Evolutionary conservation across 2,888 invertebrate species (phyloP), one percentile per base, ranked within the genome.

Genomic region (Myopa testacea): DNA sequence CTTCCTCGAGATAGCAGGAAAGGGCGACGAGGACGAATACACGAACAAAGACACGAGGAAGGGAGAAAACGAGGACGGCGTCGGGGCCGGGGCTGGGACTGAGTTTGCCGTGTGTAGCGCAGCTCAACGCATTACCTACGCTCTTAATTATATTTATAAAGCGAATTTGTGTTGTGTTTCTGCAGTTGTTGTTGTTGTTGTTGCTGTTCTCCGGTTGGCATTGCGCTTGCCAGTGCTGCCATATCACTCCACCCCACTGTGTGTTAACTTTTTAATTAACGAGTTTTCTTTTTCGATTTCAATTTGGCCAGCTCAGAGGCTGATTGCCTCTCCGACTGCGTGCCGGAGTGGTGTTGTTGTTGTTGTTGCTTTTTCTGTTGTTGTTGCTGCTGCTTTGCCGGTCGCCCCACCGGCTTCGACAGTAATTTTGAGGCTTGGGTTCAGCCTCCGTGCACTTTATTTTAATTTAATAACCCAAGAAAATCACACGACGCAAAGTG

Each of bases 241-340:
- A 10, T 8, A 45, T 14, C 50, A 62, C 72, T 34, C 62, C 62
- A 79, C 82, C 81, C 81, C 81, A 81, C 82, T 14, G 8, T 83
- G 84, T 84, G 85, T 86, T 86, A 85, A 86, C 86, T 86, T 86
- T 86, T 86, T 86, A 86, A 86, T 86, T 86, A 86, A 86, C 86
- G 86, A 86, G 86, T 86, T 86, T 86, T 86, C 85, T 84, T 86
- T 26, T 86, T 86, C 86, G 86, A 85, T 86, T 86, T 86, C 86
- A 86, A 86, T 85, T 86, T 86, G 86, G 85, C 84, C 73, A 52
- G 67, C 67, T 62, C 76, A 40, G 69, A 76, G 40, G 76, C 60
- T 45, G 58, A 69, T 69, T 34, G 50, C 50, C 37, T 14, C 34
- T 62, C 26, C 38, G 68, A 8, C 40, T 75, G 55, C 38, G n/a